Conservation (phyloP, 2,797 vertebrate genomes). For the Sebastolobus alascanus region DNA sequence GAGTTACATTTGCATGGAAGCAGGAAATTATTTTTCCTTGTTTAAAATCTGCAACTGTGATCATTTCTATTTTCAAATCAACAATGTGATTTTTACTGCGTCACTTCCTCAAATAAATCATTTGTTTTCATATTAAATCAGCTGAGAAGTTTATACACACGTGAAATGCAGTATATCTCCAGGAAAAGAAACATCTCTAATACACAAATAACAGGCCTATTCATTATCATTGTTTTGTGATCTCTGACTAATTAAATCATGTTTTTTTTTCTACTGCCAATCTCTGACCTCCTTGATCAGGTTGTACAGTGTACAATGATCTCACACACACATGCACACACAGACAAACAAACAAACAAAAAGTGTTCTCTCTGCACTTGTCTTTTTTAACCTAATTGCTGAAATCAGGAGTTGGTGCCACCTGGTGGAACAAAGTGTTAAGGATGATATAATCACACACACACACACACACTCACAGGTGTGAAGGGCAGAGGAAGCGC, state of each 20-base stretch:
- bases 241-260: background rate
- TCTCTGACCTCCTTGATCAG: background rate
- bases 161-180: background rate
- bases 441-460: background rate
- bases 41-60: background rate
- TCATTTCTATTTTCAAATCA: background rate
- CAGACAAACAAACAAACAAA: background rate
- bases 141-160: background rate
- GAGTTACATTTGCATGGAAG: slow-evolving; percentile 1
- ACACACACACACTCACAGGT: background rate
- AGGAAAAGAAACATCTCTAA: background rate
- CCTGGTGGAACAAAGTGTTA: slow-evolving; percentile 62
- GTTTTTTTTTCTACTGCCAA: background rate
- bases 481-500: background rate
- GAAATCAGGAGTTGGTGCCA: slow-evolving; percentile 64
- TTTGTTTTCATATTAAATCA: slow-evolving; percentile 1
- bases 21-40: background rate
- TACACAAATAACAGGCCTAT: background rate
- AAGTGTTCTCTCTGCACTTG: slow-evolving; percentile 10
- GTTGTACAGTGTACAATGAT: slow-evolving; percentile 2
- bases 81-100: background rate
- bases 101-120: background rate
- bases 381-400: background rate
- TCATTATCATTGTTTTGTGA: background rate
- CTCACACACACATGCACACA: background rate